A percentile compares a stretch with the other conserved stretches of the same genome.
Evolutionary conservation across 2,888 invertebrate species (phyloP).

Genomic region (Agrilus mali): DNA sequence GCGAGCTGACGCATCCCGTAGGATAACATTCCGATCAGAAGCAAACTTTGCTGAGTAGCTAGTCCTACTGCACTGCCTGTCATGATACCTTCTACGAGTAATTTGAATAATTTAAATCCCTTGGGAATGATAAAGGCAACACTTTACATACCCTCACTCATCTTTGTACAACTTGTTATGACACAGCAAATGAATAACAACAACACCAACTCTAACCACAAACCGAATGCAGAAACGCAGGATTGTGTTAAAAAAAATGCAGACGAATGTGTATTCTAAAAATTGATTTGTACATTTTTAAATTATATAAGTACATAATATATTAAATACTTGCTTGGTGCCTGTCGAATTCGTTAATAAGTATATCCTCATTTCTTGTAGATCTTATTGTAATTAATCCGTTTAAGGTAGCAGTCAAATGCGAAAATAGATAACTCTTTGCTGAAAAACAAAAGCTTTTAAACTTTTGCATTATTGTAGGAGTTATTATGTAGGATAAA

Average conservation of each 20-base stretch:
- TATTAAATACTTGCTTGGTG: conserved; percentile 44
- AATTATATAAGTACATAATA: too few relatives aligned
- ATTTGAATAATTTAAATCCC: too few relatives aligned
- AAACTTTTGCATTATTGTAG: neutral
- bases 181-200: conserved; percentile 16
- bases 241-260: too few relatives aligned
- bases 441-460: conserved; percentile 35
- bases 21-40: conserved; percentile 52
- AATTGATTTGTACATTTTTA: too few relatives aligned
- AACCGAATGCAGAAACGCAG: conserved; percentile 18
- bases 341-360: conserved; percentile 49
- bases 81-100: conserved; percentile 32
- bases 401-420: conserved; percentile 61
- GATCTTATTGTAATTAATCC: conserved; percentile 68
- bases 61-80: conserved; percentile 63
- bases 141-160: conserved; percentile 14
- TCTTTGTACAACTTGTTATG: conserved; percentile 7
- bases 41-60: conserved; percentile 65
- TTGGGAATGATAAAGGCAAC: neutral
- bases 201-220: conserved; percentile 24
- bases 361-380: conserved; percentile 48
- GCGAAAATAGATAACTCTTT: conserved; percentile 66
- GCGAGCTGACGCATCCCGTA: conserved; percentile 73
- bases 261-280: too few relatives aligned
- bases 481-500: neutral